Percentiles rank a stretch among this genome's conserved stretches.
Conservation (phyloP, 2,888 invertebrate genomes). For the Galeruca laticollis region DNA sequence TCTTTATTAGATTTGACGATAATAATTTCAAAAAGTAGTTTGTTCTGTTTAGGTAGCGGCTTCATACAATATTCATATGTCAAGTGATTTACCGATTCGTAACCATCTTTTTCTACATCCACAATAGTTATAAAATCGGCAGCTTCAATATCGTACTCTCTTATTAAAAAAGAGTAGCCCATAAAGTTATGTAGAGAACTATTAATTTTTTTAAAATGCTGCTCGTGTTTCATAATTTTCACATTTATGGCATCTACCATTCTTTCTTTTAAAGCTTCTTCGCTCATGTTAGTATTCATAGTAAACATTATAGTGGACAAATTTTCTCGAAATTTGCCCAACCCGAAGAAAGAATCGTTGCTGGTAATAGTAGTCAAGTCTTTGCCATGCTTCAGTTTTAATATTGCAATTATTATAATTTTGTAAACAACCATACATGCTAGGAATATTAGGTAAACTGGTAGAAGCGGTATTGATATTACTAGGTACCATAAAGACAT, state of each 20-base stretch:
- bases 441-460: constrained; percentile 7
- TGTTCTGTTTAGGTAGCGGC: constrained; percentile 10
- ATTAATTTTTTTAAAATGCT: constrained; percentile 2
- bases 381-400: background rate
- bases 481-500: background rate
- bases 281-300: background rate
- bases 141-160: background rate
- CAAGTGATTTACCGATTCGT: constrained; percentile 8
- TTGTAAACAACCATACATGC: background rate
- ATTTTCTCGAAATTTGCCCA: constrained; percentile 7
- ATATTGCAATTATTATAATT: background rate
- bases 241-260: background rate
- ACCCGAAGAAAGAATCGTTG: constrained; percentile 11
- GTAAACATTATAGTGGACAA: background rate
- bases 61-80: constrained; percentile 14
- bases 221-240: constrained; percentile 3
- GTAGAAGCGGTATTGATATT: constrained; percentile 18
- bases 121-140: constrained; percentile 16
- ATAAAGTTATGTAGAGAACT: constrained; percentile 7
- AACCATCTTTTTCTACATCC: background rate
- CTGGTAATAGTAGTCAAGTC: background rate
- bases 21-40: constrained; percentile 11
- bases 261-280: constrained; percentile 2
- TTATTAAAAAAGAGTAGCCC: constrained; percentile 15
- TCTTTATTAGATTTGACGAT: constrained; percentile 5